These are phyloP conservation scores for Polyodon spathula DNA, from an alignment of 2,113 vertebrate species.

Conservation along the genomic window DNA sequence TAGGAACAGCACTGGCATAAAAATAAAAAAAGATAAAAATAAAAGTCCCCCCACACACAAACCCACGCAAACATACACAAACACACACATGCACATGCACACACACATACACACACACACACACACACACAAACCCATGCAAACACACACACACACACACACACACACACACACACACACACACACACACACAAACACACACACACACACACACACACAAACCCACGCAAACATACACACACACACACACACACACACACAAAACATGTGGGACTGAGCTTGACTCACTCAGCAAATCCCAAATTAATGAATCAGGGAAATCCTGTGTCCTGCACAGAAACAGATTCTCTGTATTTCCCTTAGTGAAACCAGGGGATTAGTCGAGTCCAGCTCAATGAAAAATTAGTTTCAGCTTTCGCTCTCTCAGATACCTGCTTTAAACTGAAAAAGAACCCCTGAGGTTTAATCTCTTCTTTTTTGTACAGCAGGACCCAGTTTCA, in stretches of 20 bases:
- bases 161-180: not conserved
- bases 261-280: conserved; percentile 50
- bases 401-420: conserved; percentile 45
- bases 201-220: conserved; percentile 20
- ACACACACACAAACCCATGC: too few species aligned
- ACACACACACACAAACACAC: conserved; percentile 13
- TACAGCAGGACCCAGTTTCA: not conserved
- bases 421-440: conserved; percentile 32
- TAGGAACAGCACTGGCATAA: too few species aligned
- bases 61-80: too few species aligned
- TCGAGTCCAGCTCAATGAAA: conserved; percentile 46
- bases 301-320: conserved; percentile 73
- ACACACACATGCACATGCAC: too few species aligned
- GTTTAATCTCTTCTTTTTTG: not conserved
- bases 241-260: conserved; percentile 1
- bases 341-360: conserved; percentile 56
- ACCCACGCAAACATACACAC: conserved; percentile 2
- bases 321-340: conserved; percentile 46
- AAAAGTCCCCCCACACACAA: too few species aligned
- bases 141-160: too few species aligned
- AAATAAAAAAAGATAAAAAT: too few species aligned
- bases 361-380: conserved; percentile 55
- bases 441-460: not conserved
- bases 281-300: conserved; percentile 59
- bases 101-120: too few species aligned